A percentile compares a stretch with the other conserved stretches of the same genome.
Conservation (phyloP, 2,888 invertebrate genomes). For the Drosophila mayaguana region DNA sequence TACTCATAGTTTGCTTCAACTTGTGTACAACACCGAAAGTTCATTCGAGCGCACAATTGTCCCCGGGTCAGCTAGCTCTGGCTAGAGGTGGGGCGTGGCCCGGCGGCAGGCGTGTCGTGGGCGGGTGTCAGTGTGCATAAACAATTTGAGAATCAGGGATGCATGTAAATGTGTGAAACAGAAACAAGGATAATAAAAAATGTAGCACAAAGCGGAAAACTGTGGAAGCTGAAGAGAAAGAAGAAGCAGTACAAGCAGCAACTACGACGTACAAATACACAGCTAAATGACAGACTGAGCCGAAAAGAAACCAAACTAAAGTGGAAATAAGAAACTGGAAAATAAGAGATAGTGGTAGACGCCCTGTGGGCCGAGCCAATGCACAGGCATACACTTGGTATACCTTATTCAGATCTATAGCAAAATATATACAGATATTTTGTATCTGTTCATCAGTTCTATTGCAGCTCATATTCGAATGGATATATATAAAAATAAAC, state of each 20-base stretch:
- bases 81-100: background rate
- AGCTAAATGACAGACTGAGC: slow-evolving; percentile 26
- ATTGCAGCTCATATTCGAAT: background rate
- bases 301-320: background rate
- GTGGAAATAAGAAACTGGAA: background rate
- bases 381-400: no score
- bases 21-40: slow-evolving; percentile 36
- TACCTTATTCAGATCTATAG: background rate
- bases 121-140: slow-evolving; percentile 35
- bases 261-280: slow-evolving; percentile 4
- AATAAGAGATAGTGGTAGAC: background rate
- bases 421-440: no score
- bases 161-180: slow-evolving; percentile 56
- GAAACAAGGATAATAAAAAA: slow-evolving; percentile 2
- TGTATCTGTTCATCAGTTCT: background rate
- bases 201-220: slow-evolving; percentile 3
- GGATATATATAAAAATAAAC: background rate
- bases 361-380: background rate
- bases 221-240: slow-evolving; percentile 2
- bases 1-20: slow-evolving; percentile 20
- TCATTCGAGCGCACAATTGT: slow-evolving; percentile 36
- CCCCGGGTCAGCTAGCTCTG: slow-evolving; percentile 26
- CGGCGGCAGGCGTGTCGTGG: background rate
- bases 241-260: background rate
- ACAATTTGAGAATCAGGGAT: slow-evolving; percentile 49